A percentile compares a stretch with the other conserved stretches of the same genome.
phyloP scores from a whole-genome alignment of 2,797 vertebrate species.

The Cyclura pinguis region DNA sequence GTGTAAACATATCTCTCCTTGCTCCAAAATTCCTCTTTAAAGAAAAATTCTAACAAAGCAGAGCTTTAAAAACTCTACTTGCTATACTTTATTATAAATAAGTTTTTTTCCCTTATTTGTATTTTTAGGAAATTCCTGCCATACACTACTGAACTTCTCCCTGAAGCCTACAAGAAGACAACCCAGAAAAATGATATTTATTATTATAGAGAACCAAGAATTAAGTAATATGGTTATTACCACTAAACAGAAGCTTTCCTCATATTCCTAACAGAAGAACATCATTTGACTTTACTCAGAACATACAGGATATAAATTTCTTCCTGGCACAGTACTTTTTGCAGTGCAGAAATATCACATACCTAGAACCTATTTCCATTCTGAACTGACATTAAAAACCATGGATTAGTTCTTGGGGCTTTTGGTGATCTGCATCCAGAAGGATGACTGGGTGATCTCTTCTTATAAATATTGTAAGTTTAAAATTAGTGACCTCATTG shows the following conservation, averaged over 20 bases:
- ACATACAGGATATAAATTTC: background rate
- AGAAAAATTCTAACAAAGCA: too few species aligned
- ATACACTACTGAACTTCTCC: background rate
- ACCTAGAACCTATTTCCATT: too few species aligned
- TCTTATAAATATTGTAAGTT: background rate
- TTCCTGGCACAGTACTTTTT: background rate
- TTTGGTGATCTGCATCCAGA: background rate
- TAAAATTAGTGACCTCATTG: background rate
- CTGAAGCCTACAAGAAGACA: background rate
- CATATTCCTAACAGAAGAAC: background rate
- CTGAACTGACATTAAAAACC: background rate
- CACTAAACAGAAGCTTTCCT: background rate
- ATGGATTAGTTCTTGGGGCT: background rate
- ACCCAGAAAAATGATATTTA: background rate
- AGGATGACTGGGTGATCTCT: background rate
- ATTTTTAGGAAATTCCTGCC: background rate
- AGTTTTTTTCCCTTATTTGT: too few species aligned
- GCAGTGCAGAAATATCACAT: background rate
- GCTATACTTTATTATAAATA: too few species aligned
- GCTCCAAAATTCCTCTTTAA: too few species aligned
- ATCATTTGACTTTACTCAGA: background rate
- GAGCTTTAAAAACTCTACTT: too few species aligned
- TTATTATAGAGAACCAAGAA: background rate
- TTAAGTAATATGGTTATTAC: background rate
- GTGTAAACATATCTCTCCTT: too few species aligned